Conservation (phyloP, 53 echinoderm and acorn worm genomes). For the Henricia sp. region DNA sequence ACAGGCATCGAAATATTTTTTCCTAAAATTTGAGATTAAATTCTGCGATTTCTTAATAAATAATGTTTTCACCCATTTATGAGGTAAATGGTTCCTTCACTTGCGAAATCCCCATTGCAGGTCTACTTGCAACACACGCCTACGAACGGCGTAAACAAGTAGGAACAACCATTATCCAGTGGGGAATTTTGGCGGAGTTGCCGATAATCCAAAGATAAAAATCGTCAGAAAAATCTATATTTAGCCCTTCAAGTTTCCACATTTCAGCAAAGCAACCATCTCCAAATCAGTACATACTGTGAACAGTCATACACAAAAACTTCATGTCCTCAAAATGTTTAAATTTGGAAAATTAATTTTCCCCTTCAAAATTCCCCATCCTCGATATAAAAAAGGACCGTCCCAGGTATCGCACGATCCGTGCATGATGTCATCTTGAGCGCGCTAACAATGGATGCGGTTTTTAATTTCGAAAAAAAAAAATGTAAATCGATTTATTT, state of each 20-base stretch:
- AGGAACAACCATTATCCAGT: slow-evolving; percentile 32
- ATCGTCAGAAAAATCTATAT: too few species aligned
- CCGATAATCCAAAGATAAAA: slow-evolving; percentile 13
- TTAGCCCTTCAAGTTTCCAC: too few species aligned
- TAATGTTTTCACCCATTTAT: not conserved
- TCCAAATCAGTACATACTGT: too few species aligned
- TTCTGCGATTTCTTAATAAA: not conserved
- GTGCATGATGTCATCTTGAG: slow-evolving; percentile 2
- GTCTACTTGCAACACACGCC: not conserved
- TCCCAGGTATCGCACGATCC: slow-evolving; percentile 4
- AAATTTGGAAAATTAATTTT: too few species aligned
- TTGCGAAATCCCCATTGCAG: slow-evolving; percentile 52
- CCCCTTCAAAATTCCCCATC: too few species aligned
- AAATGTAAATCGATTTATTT: not conserved
- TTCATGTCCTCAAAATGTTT: too few species aligned
- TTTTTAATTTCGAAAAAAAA: slow-evolving; percentile 11
- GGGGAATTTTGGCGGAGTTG: slow-evolving; percentile 10
- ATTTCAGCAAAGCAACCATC: too few species aligned
- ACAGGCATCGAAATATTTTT: too few species aligned
- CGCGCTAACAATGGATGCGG: not conserved
- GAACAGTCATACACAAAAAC: too few species aligned
- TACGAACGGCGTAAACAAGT: slow-evolving; percentile 31
- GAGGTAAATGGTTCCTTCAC: not conserved
- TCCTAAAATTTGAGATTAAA: not conserved
- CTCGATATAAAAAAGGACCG: not conserved